Conservation (phyloP, 1,140 invertebrate species). For the Diorhabda carinulata region DNA sequence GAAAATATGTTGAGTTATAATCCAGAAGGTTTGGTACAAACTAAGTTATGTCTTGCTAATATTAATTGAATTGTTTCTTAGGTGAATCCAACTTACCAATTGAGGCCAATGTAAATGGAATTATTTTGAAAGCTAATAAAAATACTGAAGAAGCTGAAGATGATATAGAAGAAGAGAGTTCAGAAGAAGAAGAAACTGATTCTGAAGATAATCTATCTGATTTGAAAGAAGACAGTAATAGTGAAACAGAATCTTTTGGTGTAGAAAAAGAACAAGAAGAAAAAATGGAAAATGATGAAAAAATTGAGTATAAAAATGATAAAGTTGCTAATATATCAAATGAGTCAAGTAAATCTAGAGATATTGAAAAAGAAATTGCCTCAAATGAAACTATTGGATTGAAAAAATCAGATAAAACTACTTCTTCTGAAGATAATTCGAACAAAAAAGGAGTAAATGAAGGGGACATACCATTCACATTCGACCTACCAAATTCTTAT, state of each 20-base stretch:
- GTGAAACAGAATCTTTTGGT: constrained; percentile 41
- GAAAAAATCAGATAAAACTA: no score
- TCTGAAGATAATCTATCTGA: constrained; percentile 45
- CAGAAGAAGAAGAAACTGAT: constrained; percentile 41
- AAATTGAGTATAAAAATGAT: not conserved
- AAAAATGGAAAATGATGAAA: constrained; percentile 22
- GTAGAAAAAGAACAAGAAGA: constrained; percentile 37
- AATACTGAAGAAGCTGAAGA: constrained; percentile 31
- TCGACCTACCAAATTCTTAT: constrained; percentile 61
- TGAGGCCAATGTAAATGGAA: constrained; percentile 35
- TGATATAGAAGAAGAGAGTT: constrained; percentile 43
- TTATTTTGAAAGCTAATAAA: constrained; percentile 33
- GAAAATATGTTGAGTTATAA: constrained; percentile 50
- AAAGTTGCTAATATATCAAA: no score
- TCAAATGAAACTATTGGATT: no score
- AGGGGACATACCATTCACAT: constrained; percentile 66
- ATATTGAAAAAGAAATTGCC: no score
- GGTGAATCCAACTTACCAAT: constrained; percentile 42
- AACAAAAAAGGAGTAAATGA: no score
- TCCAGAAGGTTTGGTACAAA: constrained; percentile 40
- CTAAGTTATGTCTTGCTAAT: not conserved
- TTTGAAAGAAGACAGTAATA: constrained; percentile 41
- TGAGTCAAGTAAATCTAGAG: no score
- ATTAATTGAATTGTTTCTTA: not conserved
- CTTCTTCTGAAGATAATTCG: no score